Evolutionary conservation across 2,113 vertebrate species (phyloP).

Genomic region (Leptocoma aspasia): DNA sequence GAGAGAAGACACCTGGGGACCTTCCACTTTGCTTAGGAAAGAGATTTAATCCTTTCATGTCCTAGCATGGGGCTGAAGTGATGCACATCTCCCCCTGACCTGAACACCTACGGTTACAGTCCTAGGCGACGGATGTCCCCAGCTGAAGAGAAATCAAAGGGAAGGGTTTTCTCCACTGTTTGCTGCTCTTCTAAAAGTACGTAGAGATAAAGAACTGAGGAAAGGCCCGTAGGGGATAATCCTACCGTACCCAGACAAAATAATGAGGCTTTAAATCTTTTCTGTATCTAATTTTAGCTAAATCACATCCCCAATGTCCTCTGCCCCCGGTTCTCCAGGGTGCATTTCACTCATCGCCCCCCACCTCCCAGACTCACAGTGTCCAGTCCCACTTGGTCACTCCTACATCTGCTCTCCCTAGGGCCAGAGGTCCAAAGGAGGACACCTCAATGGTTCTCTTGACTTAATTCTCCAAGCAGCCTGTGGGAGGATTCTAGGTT

Average conservation of each 20-base stretch:
- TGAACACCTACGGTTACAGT: neutral
- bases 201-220: constrained; percentile 16
- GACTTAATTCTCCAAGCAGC: neutral
- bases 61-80: neutral
- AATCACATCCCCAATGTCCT: neutral
- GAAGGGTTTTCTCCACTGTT: neutral
- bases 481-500: neutral
- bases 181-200: constrained; percentile 16
- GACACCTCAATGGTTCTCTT: neutral
- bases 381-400: neutral
- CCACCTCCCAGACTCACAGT: neutral
- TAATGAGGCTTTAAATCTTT: constrained; percentile 24
- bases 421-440: neutral
- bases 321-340: neutral
- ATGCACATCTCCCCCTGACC: neutral
- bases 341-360: accelerated
- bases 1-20: constrained; percentile 52
- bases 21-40: constrained; percentile 33
- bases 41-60: constrained; percentile 31
- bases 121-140: neutral
- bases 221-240: neutral
- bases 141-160: constrained; percentile 30
- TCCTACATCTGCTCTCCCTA: neutral
- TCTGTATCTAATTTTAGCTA: neutral
- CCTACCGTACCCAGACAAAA: neutral